These are phyloP conservation scores for Dryas iulia DNA, from an alignment of 1,140 invertebrate genomes.

Conservation along the genomic window DNA sequence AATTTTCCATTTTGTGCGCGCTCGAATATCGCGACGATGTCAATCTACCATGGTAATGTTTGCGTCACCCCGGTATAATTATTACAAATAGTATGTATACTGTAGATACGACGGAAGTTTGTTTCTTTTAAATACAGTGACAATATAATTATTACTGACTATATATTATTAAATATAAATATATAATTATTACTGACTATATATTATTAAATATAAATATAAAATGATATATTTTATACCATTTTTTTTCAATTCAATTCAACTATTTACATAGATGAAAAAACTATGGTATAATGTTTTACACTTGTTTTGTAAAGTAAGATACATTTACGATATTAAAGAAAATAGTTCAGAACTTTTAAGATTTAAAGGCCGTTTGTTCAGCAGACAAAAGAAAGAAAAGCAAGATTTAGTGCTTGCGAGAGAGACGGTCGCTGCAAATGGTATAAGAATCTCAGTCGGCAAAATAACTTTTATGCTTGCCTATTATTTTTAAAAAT, in stretches of 20 bases:
- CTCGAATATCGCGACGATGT: constrained; percentile 36
- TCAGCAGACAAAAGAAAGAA: constrained; percentile 48
- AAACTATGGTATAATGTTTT: too few relatives aligned
- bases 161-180: too few relatives aligned
- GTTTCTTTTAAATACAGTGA: constrained; percentile 9
- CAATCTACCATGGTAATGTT: constrained; percentile 34
- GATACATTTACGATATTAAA: constrained; percentile 39
- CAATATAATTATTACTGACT: too few relatives aligned
- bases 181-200: too few relatives aligned
- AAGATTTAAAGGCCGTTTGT: constrained; percentile 54
- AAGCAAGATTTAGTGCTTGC: constrained; percentile 41
- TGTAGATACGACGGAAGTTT: background rate
- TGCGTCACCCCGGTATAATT: constrained; percentile 31
- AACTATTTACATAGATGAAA: too few relatives aligned
- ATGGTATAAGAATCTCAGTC: constrained; percentile 22
- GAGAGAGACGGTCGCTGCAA: constrained; percentile 31
- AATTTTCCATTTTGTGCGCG: constrained; percentile 40
- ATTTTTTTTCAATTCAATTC: too few relatives aligned
- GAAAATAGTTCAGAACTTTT: constrained; percentile 48
- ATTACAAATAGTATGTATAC: constrained; percentile 17
- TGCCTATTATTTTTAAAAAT: constrained; percentile 11
- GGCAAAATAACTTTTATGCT: constrained; percentile 22
- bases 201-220: too few relatives aligned
- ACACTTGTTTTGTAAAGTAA: constrained; percentile 17
- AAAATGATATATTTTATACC: too few relatives aligned